A percentile compares a stretch with the other conserved stretches of the same genome.
Conservation (phyloP, 2,888 invertebrate genomes). For the Rhaphigaster nebulosa region DNA sequence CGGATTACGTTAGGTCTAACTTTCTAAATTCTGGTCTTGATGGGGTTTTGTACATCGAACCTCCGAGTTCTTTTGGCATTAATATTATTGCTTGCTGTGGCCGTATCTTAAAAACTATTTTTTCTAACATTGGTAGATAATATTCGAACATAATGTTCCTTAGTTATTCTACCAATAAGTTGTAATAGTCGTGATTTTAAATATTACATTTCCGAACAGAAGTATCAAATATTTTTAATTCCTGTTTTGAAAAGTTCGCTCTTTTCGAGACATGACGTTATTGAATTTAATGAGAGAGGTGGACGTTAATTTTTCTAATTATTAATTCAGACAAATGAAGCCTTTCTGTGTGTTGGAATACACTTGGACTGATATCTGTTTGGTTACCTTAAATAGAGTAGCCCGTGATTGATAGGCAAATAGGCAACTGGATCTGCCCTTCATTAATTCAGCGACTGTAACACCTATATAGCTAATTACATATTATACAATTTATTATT, state of each 20-base stretch:
- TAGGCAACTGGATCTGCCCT: background rate
- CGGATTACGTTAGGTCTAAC: no score
- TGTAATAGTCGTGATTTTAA: background rate
- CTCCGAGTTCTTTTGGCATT: no score
- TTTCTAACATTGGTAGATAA: no score
- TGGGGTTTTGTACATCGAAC: no score
- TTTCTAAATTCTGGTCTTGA: no score
- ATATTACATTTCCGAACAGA: background rate
- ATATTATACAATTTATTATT: slow-evolving; percentile 26
- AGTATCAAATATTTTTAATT: background rate
- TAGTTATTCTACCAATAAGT: background rate
- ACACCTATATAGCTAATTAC: background rate
- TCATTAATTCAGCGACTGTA: background rate
- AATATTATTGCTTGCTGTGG: no score
- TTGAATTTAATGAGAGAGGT: background rate
- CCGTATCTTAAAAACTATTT: no score
- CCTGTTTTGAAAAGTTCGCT: background rate
- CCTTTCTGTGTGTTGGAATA: background rate
- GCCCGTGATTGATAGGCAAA: background rate
- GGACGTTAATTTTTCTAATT: no score
- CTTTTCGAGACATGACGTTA: background rate
- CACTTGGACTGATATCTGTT: background rate
- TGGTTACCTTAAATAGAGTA: background rate
- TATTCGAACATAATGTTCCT: no score
- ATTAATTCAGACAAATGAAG: no score